Percentiles rank a stretch among this genome's conserved stretches.
phyloP scores from a whole-genome alignment of 2,888 invertebrate species.

The Caenorhabditis sp. region DNA sequence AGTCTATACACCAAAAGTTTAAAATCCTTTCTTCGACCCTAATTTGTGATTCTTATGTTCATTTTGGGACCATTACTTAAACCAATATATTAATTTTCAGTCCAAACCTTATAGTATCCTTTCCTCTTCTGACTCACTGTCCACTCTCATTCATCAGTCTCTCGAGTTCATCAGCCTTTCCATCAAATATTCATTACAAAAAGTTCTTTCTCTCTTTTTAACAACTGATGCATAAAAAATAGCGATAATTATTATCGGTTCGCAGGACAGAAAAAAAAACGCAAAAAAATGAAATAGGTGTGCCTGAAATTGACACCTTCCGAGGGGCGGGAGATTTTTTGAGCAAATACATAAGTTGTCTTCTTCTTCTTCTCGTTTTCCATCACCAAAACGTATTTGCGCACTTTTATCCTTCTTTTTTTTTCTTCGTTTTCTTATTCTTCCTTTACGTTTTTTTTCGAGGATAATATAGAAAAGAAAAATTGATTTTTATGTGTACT shows the following conservation, averaged over 20 bases:
- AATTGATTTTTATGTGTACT: too few species aligned
- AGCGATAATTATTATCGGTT: not conserved
- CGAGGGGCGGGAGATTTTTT: not conserved
- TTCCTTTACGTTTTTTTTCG: too few species aligned
- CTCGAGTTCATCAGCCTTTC: not conserved
- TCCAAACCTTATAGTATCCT: too few species aligned
- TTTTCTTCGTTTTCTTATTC: not conserved
- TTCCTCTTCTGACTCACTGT: too few species aligned
- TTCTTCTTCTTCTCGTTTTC: not conserved
- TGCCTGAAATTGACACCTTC: not conserved
- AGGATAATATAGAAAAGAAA: too few species aligned
- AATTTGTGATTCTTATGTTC: too few species aligned
- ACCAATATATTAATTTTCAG: too few species aligned
- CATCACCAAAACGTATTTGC: not conserved
- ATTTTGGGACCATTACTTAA: too few species aligned
- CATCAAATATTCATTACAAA: not conserved
- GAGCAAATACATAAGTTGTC: not conserved
- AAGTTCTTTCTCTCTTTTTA: not conserved
- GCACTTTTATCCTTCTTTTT: not conserved
- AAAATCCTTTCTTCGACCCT: too few species aligned
- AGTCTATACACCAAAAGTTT: too few species aligned
- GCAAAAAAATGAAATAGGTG: not conserved
- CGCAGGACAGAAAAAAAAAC: not conserved
- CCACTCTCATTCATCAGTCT: too few species aligned
- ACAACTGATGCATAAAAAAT: not conserved